A percentile compares a stretch with the other conserved stretches of the same genome.
These are phyloP conservation scores for Elephantulus edwardii DNA, from an alignment of 2,113 vertebrate genomes.

Conservation along the genomic window DNA sequence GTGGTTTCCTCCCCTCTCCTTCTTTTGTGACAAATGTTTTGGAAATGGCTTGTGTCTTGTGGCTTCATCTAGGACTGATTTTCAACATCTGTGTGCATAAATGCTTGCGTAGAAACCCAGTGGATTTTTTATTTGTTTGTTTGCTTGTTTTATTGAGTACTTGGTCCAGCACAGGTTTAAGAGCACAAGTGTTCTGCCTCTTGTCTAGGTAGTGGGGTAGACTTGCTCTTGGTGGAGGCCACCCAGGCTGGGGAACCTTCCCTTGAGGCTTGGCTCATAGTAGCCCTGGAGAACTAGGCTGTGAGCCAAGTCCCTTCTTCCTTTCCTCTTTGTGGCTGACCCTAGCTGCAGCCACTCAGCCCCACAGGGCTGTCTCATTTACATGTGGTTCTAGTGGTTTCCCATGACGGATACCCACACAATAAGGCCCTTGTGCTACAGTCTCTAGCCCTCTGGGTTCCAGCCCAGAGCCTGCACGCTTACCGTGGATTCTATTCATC, in stretches of 20 bases:
- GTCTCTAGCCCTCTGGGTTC: neutral
- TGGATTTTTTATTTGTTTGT: neutral
- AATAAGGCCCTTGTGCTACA: neutral
- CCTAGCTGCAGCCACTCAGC: neutral
- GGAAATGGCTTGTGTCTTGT: neutral
- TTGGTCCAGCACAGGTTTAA: neutral
- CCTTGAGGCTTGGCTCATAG: neutral
- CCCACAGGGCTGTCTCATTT: neutral
- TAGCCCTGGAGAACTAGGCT: neutral
- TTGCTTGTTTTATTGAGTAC: neutral
- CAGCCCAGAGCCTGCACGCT: neutral
- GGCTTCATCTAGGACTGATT: rapidly evolving
- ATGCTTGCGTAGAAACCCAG: rapidly evolving
- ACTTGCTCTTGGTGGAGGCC: rapidly evolving
- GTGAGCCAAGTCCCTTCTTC: neutral
- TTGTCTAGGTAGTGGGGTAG: rapidly evolving
- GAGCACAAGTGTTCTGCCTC: rapidly evolving
- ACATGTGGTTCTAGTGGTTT: neutral
- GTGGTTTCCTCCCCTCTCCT: no score
- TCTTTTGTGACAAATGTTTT: no score
- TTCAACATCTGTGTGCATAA: rapidly evolving
- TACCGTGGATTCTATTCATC: constrained; percentile 54
- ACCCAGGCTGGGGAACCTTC: rapidly evolving
- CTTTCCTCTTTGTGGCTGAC: neutral
- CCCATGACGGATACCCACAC: neutral